Evolutionary conservation across 2,888 invertebrate genomes (phyloP).

Genomic region (Tetramorium bicarinatum): DNA sequence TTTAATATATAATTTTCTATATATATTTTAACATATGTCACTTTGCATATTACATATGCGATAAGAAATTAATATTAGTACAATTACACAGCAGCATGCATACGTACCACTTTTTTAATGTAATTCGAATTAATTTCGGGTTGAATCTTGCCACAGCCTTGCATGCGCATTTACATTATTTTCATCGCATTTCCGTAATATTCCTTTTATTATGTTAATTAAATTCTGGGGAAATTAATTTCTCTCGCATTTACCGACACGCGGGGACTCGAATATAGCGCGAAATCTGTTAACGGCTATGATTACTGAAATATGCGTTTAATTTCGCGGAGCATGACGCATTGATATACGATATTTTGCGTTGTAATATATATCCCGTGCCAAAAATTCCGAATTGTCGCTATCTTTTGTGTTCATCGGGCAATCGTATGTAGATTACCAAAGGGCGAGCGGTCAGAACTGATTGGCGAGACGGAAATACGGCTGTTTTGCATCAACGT

Average conservation of each 20-base stretch:
- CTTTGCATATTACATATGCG: not conserved
- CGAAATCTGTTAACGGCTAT: conserved; percentile 45
- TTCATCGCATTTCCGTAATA: conserved; percentile 40
- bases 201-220: conserved; percentile 56
- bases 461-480: conserved; percentile 84
- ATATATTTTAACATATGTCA: not conserved
- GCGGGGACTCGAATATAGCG: conserved; percentile 7
- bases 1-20: not conserved
- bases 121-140: conserved; percentile 10
- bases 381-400: conserved; percentile 32
- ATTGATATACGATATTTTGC: conserved; percentile 29
- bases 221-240: conserved; percentile 48
- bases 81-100: not conserved
- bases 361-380: conserved; percentile 6
- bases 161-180: conserved; percentile 18
- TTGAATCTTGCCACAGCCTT: not conserved
- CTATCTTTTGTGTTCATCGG: conserved; percentile 17
- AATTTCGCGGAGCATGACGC: conserved; percentile 23
- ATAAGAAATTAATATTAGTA: conserved; percentile 9
- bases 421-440: conserved; percentile 74
- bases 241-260: conserved; percentile 17
- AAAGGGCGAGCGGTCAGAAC: conserved; percentile 77
- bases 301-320: conserved; percentile 52
- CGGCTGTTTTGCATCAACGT: conserved; percentile 72
- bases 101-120: not conserved